A percentile compares a stretch with the other conserved stretches of the same genome.
Conservation (phyloP, 2,113 vertebrate genomes). For the crab-eating macaque (Macaca fascicularis) region DNA sequence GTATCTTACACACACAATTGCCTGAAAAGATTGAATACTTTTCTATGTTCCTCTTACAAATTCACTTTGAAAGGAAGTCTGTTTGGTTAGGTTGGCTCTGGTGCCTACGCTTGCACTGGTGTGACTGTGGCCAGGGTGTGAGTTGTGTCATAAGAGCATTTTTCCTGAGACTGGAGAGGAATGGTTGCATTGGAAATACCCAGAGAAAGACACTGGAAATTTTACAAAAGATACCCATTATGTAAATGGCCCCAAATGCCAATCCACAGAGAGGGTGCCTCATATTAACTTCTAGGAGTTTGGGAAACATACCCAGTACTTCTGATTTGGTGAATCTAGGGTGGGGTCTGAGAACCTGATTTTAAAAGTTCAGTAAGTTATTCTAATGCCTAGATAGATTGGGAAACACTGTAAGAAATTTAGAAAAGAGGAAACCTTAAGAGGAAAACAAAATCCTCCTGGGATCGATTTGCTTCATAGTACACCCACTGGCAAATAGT, state of each 20-base stretch:
- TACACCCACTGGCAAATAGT: neutral
- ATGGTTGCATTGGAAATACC: neutral
- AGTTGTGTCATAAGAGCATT: neutral
- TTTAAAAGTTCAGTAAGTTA: neutral
- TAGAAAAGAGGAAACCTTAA: neutral
- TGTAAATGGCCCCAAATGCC: neutral
- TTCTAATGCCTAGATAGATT: neutral
- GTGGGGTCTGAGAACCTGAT: neutral
- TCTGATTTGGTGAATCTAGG: neutral
- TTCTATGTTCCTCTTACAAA: neutral
- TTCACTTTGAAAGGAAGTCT: neutral
- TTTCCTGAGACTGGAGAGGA: neutral
- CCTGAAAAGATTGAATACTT: neutral
- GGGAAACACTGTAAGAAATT: neutral
- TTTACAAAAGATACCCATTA: neutral
- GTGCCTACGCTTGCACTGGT: neutral
- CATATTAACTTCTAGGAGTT: neutral
- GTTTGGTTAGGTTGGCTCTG: neutral
- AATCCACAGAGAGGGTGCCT: neutral
- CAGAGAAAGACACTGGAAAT: neutral
- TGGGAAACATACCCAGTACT: neutral
- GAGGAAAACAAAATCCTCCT: neutral
- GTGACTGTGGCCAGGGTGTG: neutral
- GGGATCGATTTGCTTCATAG: neutral
- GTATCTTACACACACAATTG: neutral